A percentile compares a stretch with the other conserved stretches of the same genome.
Evolutionary conservation across 2,888 invertebrate genomes (phyloP).

Genomic region (Fragum fragum): DNA sequence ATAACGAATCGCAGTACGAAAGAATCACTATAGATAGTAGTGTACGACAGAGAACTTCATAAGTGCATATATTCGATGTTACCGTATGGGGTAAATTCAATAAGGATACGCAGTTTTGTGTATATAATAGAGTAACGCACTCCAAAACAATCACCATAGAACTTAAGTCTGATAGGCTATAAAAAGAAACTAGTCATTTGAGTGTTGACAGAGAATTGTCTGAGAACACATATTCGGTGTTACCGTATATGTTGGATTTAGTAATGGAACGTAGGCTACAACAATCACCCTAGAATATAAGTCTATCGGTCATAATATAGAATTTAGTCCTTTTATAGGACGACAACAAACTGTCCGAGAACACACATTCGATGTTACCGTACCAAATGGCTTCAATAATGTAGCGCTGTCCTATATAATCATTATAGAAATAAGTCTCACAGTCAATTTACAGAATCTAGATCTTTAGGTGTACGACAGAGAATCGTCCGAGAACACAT

Average conservation of each 20-base stretch:
- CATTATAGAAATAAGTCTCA: conserved; percentile 59
- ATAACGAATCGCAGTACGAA: conserved; percentile 43
- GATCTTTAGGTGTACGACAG: too few relatives aligned
- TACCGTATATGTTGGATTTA: conserved; percentile 50
- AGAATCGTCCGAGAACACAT: too few relatives aligned
- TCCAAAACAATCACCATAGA: conserved; percentile 53
- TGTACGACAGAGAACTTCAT: conserved; percentile 56
- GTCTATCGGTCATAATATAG: too few relatives aligned
- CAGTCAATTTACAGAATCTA: too few relatives aligned
- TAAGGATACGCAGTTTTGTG: conserved; percentile 42
- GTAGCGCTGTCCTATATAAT: conserved; percentile 53
- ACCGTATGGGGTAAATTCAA: conserved; percentile 55
- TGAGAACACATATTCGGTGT: too few relatives aligned
- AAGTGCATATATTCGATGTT: conserved; percentile 48
- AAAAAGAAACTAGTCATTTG: too few relatives aligned
- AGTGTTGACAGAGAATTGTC: too few relatives aligned
- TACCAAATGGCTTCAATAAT: conserved; percentile 47
- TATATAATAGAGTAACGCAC: too few relatives aligned
- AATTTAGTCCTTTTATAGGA: too few relatives aligned
- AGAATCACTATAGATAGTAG: conserved; percentile 60
- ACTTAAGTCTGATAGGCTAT: too few relatives aligned
- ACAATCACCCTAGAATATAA: conserved; percentile 59
- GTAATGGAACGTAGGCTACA: conserved; percentile 45
- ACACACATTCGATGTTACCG: conserved; percentile 49
- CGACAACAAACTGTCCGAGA: too few relatives aligned